Base-by-base conservation (phyloP, 2,888 invertebrate genomes). In the Masnerella sp. region DNA sequence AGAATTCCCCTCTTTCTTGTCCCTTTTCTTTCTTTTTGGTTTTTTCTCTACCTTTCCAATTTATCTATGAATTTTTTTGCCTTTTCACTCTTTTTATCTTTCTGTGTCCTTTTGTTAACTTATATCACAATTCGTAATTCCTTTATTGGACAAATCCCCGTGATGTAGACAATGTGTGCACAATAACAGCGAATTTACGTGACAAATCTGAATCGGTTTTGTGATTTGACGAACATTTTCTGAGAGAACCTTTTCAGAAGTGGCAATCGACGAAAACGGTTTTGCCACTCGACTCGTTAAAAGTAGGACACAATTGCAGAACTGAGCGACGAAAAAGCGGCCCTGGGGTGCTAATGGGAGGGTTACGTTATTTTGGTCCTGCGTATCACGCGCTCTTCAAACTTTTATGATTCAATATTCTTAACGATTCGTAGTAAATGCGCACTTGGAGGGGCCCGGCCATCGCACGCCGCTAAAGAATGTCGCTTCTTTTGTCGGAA, bases 341-440 rank as follows among this genome's bases (percentile, higher is more conserved):
- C 38, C 18, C 36, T 38, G 28, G 59, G 47, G 59, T 47, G 59
- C 59, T 61, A 61, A 49, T 61, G 49, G 58, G 61, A 49, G 61
- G 61, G 61, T 36, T 45, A 59, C 38, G 59, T 34, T 59, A 59
- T 59, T 59, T 59, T 59, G 47, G 59, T 34, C 59, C 36, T 59
- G 45, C 59, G 45, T 59, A 59, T 59, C 59, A 45, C 59, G 59
- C 36, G 12, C 59, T 47, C 59, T 36, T 45, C 59, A 59, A 59
- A 59, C 59, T 45, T 47, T 59, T 59, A 59, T 59, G 59, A 59
- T 47, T 59, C 47, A 59, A 59, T 47, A 45, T 47, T 43, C 36
- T 59, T 59, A 59, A 59, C 47, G 45, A 42, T 59, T 58, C 32
- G 17, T 18, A 45, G 22, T 58, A 58, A 45, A 43, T 15, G 45